These are phyloP conservation scores for Pao palembangensis DNA, from an alignment of 2,113 vertebrate genomes.

Conservation along the genomic window DNA sequence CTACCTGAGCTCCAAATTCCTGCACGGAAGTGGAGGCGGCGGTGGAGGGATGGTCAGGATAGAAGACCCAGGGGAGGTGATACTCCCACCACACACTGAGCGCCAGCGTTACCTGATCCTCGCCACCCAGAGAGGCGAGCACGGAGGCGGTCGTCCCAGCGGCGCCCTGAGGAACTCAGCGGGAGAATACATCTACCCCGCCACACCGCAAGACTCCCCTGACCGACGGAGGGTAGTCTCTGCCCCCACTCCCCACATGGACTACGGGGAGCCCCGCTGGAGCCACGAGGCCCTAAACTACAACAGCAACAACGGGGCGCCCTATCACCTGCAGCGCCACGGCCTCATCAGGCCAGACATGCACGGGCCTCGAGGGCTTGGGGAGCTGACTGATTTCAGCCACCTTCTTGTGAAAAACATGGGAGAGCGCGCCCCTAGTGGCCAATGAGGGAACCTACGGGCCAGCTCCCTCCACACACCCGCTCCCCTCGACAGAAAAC, in stretches of 20 bases:
- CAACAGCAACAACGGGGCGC: slow-evolving; percentile 77
- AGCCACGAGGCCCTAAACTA: slow-evolving; percentile 84
- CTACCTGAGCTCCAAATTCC: slow-evolving; percentile 78
- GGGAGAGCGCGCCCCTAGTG: slow-evolving; percentile 83
- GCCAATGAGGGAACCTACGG: slow-evolving; percentile 67
- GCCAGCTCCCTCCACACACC: slow-evolving; percentile 46
- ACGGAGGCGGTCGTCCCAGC: slow-evolving; percentile 57
- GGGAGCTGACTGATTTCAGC: slow-evolving; percentile 83
- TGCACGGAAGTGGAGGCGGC: slow-evolving; percentile 65
- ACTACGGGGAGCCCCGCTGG: slow-evolving; percentile 81
- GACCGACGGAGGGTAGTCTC: slow-evolving; percentile 88
- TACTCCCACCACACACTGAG: slow-evolving; percentile 69
- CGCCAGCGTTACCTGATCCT: slow-evolving; percentile 76
- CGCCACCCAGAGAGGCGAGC: slow-evolving; percentile 64
- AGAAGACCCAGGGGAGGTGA: slow-evolving; percentile 72
- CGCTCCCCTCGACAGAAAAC: slow-evolving; percentile 50
- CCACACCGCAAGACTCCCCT: slow-evolving; percentile 83
- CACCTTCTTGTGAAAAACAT: slow-evolving; percentile 80
- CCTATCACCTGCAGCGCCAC: slow-evolving; percentile 70
- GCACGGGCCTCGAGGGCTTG: slow-evolving; percentile 65
- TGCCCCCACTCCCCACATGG: slow-evolving; percentile 80
- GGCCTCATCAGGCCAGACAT: slow-evolving; percentile 65
- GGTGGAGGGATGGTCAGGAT: slow-evolving; percentile 63
- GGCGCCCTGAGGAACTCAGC: slow-evolving; percentile 74
- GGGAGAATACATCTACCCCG: slow-evolving; percentile 79